Percentiles rank a stretch among this genome's conserved stretches.
Conservation (phyloP, 2,797 vertebrate genomes). For the Poecilia velifera region DNA sequence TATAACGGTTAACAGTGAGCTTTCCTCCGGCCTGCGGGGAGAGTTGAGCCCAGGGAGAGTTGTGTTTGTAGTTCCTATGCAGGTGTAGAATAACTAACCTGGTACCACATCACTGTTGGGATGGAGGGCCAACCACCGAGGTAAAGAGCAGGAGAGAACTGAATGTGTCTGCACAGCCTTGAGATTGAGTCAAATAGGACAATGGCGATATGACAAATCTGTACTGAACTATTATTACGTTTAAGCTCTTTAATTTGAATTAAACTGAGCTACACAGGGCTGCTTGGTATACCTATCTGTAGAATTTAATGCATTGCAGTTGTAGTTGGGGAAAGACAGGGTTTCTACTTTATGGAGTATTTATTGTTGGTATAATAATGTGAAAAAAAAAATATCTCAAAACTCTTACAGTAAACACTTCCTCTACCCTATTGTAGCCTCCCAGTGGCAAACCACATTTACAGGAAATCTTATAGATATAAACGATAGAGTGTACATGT, state of each 20-base stretch:
- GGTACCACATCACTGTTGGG: slow-evolving; percentile 65
- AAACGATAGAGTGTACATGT: slow-evolving; percentile 76
- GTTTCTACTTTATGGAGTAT: slow-evolving; percentile 66
- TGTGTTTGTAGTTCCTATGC: slow-evolving; percentile 67
- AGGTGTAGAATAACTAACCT: slow-evolving; percentile 65
- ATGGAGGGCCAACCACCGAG: slow-evolving; percentile 43
- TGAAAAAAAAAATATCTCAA: slow-evolving; percentile 45
- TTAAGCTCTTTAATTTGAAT: slow-evolving; percentile 47
- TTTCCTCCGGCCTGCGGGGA: slow-evolving; percentile 56
- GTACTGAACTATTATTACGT: slow-evolving; percentile 54
- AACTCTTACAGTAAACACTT: slow-evolving; percentile 62
- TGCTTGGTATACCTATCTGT: slow-evolving; percentile 61
- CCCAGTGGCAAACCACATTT: slow-evolving; percentile 63
- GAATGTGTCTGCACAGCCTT: slow-evolving; percentile 63
- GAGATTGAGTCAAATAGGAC: slow-evolving; percentile 55
- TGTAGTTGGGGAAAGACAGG: slow-evolving; percentile 62
- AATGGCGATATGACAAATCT: slow-evolving; percentile 72
- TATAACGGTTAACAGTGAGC: slow-evolving; percentile 49
- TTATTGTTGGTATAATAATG: slow-evolving; percentile 63
- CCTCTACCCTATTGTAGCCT: slow-evolving; percentile 63
- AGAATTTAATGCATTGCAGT: slow-evolving; percentile 57
- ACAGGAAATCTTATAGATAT: slow-evolving; percentile 61
- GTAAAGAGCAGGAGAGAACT: slow-evolving; percentile 34
- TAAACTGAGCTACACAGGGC: slow-evolving; percentile 55
- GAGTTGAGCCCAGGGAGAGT: slow-evolving; percentile 43